These are phyloP conservation scores for Poeciliopsis occidentalis DNA, from an alignment of 2,113 vertebrate species.

Conservation along the genomic window DNA sequence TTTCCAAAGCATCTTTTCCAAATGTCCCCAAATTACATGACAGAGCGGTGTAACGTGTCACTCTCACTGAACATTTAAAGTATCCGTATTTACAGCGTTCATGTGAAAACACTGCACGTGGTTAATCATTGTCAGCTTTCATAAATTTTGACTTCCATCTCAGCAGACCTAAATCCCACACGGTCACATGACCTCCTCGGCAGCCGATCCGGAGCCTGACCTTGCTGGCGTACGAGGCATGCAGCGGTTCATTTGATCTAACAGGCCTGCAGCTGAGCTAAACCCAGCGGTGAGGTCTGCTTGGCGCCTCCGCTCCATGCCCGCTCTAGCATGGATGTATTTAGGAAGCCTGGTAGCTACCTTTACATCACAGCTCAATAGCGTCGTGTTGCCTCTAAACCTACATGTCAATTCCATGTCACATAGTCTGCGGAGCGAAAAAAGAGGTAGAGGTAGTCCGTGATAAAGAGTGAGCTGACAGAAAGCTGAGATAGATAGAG, in stretches of 20 bases:
- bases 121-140: slow-evolving; percentile 75
- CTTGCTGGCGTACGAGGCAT: slow-evolving; percentile 70
- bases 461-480: slow-evolving; percentile 73
- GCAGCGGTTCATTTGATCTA: slow-evolving; percentile 73
- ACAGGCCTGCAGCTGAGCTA: slow-evolving; percentile 73
- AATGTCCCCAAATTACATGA: slow-evolving; percentile 54
- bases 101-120: slow-evolving; percentile 57
- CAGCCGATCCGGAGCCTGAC: slow-evolving; percentile 64
- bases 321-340: slow-evolving; percentile 70
- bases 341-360: slow-evolving; percentile 73
- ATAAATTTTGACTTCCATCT: slow-evolving; percentile 68
- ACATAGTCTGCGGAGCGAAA: slow-evolving; percentile 70
- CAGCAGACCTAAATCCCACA: slow-evolving; percentile 70
- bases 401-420: slow-evolving; percentile 77
- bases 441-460: slow-evolving; percentile 68
- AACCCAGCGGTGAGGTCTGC: slow-evolving; percentile 57
- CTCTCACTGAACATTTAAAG: slow-evolving; percentile 36
- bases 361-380: slow-evolving; percentile 79
- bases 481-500: slow-evolving; percentile 57
- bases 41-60: slow-evolving; percentile 33
- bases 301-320: slow-evolving; percentile 51
- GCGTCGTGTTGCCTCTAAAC: slow-evolving; percentile 68
- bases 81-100: slow-evolving; percentile 53
- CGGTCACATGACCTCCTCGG: slow-evolving; percentile 73
- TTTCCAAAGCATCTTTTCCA: slow-evolving; percentile 46